phyloP scores from a whole-genome alignment of 2,113 vertebrate species.

The Sigmodon hispidus region DNA sequence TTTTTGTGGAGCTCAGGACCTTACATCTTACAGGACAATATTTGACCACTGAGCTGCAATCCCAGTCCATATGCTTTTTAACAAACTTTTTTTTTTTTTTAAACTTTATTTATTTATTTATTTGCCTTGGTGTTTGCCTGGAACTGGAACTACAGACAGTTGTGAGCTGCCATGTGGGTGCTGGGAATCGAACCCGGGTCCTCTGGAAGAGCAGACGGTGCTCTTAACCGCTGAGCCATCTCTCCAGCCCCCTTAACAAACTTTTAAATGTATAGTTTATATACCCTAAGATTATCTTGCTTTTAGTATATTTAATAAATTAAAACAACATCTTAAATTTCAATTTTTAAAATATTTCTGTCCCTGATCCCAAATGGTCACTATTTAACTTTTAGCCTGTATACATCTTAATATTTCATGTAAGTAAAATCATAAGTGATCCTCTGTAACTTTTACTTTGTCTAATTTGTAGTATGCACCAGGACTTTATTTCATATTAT shows the following conservation, averaged over 20 bases:
- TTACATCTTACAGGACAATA: no score
- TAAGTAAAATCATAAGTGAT: neutral
- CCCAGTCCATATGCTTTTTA: neutral
- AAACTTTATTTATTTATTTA: no score
- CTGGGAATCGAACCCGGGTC: no score
- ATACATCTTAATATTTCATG: neutral
- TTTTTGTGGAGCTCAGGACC: neutral
- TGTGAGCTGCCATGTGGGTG: no score
- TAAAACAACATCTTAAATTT: neutral
- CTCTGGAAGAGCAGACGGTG: no score
- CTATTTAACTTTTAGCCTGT: conserved; percentile 40
- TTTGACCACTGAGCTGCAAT: neutral
- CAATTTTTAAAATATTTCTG: conserved; percentile 26
- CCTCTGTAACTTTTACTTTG: neutral
- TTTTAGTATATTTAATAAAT: conserved; percentile 1
- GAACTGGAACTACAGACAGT: no score
- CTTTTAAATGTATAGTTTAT: conserved; percentile 12
- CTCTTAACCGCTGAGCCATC: no score
- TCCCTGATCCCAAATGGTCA: neutral
- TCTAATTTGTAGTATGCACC: conserved; percentile 8
- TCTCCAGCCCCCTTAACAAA: no score
- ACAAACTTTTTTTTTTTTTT: conserved; percentile 45
- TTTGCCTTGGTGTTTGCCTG: no score
- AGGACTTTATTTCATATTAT: conserved; percentile 44
- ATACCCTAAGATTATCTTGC: neutral